Conservation (phyloP, 2,888 invertebrate species). For the Erebia epiphron region DNA sequence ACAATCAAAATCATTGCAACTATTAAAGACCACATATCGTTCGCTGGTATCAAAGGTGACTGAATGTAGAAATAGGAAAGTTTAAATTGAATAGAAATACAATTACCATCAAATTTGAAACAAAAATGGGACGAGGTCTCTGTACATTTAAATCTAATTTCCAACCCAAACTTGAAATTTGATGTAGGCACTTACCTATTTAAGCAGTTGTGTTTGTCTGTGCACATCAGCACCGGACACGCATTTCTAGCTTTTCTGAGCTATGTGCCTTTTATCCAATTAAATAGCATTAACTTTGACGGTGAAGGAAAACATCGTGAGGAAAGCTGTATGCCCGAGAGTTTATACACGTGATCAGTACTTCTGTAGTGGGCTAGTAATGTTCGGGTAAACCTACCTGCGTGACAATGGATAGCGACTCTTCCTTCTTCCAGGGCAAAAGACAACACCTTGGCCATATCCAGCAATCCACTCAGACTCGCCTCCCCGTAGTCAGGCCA, state of each 20-base stretch:
- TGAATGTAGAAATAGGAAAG: background rate
- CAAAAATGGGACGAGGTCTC: background rate
- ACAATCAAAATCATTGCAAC: background rate
- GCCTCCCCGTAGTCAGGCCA: conserved; percentile 94
- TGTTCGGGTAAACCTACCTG: conserved; percentile 77
- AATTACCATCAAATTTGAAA: conserved; percentile 3
- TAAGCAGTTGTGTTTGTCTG: no score
- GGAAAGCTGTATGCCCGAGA: no score
- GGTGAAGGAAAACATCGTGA: no score
- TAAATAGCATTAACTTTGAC: no score
- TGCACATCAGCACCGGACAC: no score
- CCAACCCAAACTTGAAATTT: no score
- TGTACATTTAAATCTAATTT: background rate
- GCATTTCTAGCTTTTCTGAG: no score
- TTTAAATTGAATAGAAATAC: background rate
- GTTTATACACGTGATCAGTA: no score
- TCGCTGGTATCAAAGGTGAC: background rate
- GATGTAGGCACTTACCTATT: no score
- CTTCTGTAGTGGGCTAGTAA: no score
- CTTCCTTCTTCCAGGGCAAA: conserved; percentile 92
- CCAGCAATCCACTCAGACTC: conserved; percentile 88
- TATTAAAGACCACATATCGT: conserved; percentile 18
- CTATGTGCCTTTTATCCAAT: no score
- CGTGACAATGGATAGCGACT: conserved; percentile 94
- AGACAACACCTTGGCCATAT: conserved; percentile 95